Evolutionary conservation across 2,888 invertebrate genomes (phyloP).

Genomic region (Rotaria magnacalcarata): DNA sequence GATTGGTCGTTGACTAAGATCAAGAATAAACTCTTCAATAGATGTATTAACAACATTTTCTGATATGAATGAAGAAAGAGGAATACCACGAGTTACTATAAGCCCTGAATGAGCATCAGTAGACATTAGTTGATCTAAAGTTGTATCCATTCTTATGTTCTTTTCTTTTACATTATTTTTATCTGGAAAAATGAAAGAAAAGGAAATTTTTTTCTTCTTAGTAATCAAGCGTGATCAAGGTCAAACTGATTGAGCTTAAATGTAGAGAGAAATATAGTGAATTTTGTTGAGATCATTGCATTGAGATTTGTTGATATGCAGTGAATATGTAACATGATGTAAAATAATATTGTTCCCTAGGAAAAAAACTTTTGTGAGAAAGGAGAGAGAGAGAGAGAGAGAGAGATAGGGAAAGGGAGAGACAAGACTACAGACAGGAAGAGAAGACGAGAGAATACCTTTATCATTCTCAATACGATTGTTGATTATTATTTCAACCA

Average conservation of each 20-base stretch:
- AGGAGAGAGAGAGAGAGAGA: background rate
- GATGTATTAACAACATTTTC: background rate
- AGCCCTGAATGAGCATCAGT: background rate
- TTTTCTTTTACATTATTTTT: background rate
- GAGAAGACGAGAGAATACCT: background rate
- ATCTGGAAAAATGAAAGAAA: background rate
- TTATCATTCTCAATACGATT: conserved; percentile 21
- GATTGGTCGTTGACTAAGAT: background rate
- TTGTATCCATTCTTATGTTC: background rate
- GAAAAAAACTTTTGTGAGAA: background rate
- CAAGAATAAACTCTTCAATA: background rate
- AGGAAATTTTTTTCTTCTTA: background rate
- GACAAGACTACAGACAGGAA: background rate
- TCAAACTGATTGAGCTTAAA: background rate
- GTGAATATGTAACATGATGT: background rate
- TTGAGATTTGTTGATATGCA: background rate
- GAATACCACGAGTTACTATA: background rate
- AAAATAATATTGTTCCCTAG: background rate
- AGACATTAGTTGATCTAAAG: background rate
- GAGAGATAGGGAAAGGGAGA: background rate
- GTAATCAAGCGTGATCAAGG: background rate
- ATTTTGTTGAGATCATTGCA: background rate
- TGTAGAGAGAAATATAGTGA: background rate
- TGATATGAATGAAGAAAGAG: background rate
- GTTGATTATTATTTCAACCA: background rate